Evolutionary conservation across 2,888 invertebrate species (phyloP), one percentile per base, ranked within the genome.

Genomic region (Volucella inanis): DNA sequence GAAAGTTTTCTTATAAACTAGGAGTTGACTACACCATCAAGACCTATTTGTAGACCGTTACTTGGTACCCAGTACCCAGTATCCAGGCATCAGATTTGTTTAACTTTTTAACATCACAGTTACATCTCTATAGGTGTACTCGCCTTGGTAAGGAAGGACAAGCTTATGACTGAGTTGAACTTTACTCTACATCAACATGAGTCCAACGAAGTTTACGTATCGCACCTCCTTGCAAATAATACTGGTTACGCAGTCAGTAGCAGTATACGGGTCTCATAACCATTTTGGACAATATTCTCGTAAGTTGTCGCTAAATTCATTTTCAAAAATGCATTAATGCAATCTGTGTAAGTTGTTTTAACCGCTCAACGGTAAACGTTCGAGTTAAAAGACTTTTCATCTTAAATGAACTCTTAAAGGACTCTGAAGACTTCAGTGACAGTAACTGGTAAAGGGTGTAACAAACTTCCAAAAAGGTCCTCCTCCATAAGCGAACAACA

Each of bases 1-100:
- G 76, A 77, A 82, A 76, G 57, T 82, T 81, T 81, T 14, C 68
- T 57, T 81, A 57, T 45, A 64, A 75, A 62, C 67, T 55, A 45
- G 49, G 50, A 55, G 68, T 70, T 70, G 80, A 45, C 62, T 67
- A 49, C 68, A 68, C 50, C 55, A 59, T 55, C 45, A 50, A 64
- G 59, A 68, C 65, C 39, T 45, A 12, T 22, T 22, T 22, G 22
- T 22, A 22, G 22, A 22, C 22, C 22, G 22, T 22, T 22, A 22
- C 22, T 22, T 22, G 55, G 64, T 64, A 62, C 3, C 54, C 80
- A 76, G 68, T 22, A 22, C 3, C 18, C 18, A 22, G 18, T 22
- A 22, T 22, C 18, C 18, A 22, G 18, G 2, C 62, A 68, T 67
- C 18, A 59, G 82, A 82, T 65, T 77, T 82, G 61, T 77, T 67